Conservation (phyloP, 2,797 vertebrate species). For the Scyliorhinus canicula region DNA sequence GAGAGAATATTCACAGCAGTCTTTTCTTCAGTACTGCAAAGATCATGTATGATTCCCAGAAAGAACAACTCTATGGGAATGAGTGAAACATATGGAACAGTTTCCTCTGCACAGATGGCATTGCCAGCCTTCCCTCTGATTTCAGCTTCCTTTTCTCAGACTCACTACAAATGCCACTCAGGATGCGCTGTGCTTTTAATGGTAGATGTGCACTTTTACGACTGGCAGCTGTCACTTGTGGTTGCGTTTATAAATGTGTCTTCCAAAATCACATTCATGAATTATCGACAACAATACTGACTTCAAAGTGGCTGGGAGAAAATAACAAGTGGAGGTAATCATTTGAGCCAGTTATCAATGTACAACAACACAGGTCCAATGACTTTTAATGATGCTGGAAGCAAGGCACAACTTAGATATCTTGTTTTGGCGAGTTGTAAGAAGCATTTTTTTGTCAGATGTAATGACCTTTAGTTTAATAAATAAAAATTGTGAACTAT, state of each 20-base stretch:
- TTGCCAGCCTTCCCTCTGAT: background rate
- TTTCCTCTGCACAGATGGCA: background rate
- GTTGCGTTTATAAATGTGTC: too few relatives aligned
- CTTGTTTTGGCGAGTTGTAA: conserved; percentile 55
- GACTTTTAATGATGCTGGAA: conserved; percentile 54
- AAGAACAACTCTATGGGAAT: background rate
- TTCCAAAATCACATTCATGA: background rate
- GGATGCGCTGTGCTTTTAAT: background rate
- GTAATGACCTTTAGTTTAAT: conserved; percentile 72
- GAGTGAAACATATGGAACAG: conserved; percentile 20
- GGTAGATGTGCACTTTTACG: background rate
- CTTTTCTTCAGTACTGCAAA: conserved; percentile 17
- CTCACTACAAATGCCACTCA: background rate
- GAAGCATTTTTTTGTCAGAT: conserved; percentile 65
- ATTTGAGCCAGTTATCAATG: background rate
- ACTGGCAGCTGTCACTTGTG: background rate
- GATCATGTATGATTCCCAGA: background rate
- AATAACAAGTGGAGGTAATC: conserved; percentile 23
- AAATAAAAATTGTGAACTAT: conserved; percentile 91
- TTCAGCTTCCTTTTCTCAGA: background rate
- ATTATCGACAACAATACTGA: background rate
- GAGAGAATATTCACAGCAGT: background rate
- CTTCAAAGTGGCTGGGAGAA: background rate
- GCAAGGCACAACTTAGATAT: conserved; percentile 78
- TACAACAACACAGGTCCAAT: conserved; percentile 43